Evolutionary conservation across 2,797 vertebrate genomes (phyloP), one percentile per base, ranked within the genome.

Genomic region (Neosilurus hyrtlii): DNA sequence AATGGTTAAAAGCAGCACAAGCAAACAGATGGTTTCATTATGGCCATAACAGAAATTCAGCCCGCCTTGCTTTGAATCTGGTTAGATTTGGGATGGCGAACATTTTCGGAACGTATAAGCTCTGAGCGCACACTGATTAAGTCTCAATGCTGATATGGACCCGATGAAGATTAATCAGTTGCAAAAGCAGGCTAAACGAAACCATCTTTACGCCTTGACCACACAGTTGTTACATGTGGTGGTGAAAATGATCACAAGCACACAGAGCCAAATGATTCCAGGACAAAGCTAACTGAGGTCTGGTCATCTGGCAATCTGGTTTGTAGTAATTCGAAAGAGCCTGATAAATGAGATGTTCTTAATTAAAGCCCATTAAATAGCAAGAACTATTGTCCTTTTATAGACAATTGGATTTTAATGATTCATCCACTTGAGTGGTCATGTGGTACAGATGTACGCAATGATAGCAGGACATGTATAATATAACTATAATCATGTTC

Each of bases 11-110:
- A 71, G 79, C 56, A 82, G 61, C 87, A 87, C 82, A 85, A 85
- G 84, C 84, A 87, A 87, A 88, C 85, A 88, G 84, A 86, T 85
- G 86, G 80, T 84, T 87, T 88, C 80, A 85, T 89, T 86, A 89
- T 84, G 83, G 75, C 35, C 26, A 84, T 80, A 66, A 85, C 87
- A 62, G 72, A 80, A 84, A 83, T 61, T 54, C 61, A 51, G 63
- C 74, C 65, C 18, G 35, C 68, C 72, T 82, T 84, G 54, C 18
- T 80, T 65, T 68, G 35, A 81, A 26, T 30, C 35, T 62, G 7
- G 67, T 49, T 70, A 59, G 51, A 75, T 30, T 35, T 22, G 37
- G 30, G n/a, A 22, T 65, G 79, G 75, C 68, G 70, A 81, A 30
- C 56, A 20, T 78, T 85, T 51, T 67, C 15, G 52, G 26, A 43